phyloP scores from a whole-genome alignment of 2,797 vertebrate genomes.

The Tadarida brasiliensis region DNA sequence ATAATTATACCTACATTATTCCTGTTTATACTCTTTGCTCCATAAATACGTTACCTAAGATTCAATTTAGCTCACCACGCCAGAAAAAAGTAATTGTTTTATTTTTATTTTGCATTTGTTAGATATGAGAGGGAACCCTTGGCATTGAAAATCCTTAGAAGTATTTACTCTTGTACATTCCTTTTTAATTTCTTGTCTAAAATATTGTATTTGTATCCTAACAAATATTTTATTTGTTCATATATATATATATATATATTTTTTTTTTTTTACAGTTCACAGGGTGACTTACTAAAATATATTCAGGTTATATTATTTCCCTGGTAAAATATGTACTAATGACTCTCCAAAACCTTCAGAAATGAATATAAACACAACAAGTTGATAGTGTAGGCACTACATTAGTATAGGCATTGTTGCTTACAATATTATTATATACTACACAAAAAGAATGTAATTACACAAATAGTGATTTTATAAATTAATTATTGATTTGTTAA shows the following conservation, averaged over 20 bases:
- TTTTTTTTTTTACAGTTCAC: background rate
- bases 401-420: background rate
- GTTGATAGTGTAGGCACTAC: background rate
- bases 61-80: background rate
- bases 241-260: background rate
- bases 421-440: background rate
- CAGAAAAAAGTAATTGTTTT: background rate
- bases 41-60: background rate
- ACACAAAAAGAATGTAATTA: background rate
- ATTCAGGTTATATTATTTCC: background rate
- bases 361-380: background rate
- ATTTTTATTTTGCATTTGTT: conserved; percentile 17
- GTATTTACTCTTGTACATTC: background rate
- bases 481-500: background rate
- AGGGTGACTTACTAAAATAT: background rate
- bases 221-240: background rate
- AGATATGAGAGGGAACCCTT: background rate
- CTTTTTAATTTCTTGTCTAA: background rate
- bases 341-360: background rate
- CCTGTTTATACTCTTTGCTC: background rate
- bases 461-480: background rate
- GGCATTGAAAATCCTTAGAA: background rate
- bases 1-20: background rate
- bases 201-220: background rate
- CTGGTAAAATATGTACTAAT: background rate